Base-by-base conservation (phyloP, 1,140 invertebrate genomes). In the Stegodyphus dumicola region DNA sequence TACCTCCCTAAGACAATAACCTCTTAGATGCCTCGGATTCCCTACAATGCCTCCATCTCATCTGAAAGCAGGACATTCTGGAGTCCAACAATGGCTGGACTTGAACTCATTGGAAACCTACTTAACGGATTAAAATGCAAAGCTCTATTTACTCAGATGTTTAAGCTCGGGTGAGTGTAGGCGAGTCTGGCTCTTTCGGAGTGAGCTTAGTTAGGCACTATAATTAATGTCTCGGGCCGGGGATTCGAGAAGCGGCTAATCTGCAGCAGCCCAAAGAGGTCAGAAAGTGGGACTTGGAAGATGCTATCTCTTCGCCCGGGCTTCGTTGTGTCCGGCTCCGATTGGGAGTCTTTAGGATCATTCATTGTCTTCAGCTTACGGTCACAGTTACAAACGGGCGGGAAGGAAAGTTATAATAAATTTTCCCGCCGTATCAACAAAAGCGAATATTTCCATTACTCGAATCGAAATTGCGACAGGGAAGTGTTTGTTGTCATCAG, bases 151-250 rank as follows among this genome's bases (percentile, higher is more conserved):
- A 71, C 70, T 71, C 70, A 54, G 77, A 64, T 48, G 60, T 49
- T 51, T 77, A 67, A 67, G 65, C 65, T 18, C 15, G 7, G 17
- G 56, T 60, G 9, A 15, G 9, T 60, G 56, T 15, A 60, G 56
- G 56, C 56, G 56, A 15, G 65, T 67, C 65, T n/a, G 65, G 65
- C 65, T 67, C 17, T n/a, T 67, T 67, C n/a, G 65, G 11, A 13
- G 56, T 18, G 7, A 53, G 7, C 75, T 66, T 48, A 66, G 11
- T n/a, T 17, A 17, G 10, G 66, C 11, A 67, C 65, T 67, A 65
- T 78, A 78, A 78, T 78, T 78, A 78, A 78, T 78, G 77, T 78
- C 77, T 78, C 69, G 77, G 77, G 48, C 65, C 1, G 56, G 56
- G 56, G 56, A 60, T 60, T 60, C 15, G 9, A 15, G 65, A 18